Evolutionary conservation across 2,797 vertebrate genomes (phyloP), one percentile per base, ranked within the genome.

Genomic region (Molossus alvarezi): DNA sequence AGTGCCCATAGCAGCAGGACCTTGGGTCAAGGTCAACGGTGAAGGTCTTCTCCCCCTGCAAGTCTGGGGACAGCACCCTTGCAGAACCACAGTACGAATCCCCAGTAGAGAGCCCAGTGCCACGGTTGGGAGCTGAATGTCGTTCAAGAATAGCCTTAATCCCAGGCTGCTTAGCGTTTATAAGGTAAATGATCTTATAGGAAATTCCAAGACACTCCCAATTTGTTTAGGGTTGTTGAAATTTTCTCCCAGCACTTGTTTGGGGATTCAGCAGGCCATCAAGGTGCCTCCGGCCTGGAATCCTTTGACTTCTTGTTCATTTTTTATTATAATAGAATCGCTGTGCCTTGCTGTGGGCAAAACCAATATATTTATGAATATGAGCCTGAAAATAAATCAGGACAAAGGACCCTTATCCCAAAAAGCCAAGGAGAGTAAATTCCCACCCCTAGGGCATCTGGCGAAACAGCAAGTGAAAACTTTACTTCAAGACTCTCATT

Each of bases 211-310:
- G 96, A 91, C 37, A 81, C 55, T 55, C 55, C 69, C 82, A 11
- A 81, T 97, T 90, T 93, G 95, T 97, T 94, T 90, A 90, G 37
- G 84, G 85, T 88, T 73, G 92, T 95, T 95, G 90, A 88, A 58
- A 64, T 55, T 87, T 90, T 81, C 90, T 67, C 58, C 75, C 51
- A 27, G 82, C 67, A 57, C 90, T 94, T 89, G 75, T 88, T 92
- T 72, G 20, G 65, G 83, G 86, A 83, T 87, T 86, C 48, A 93
- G 83, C 0, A 10, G 88, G 20, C 41, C 71, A 69, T 88, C 71
- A 2, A 25, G n/a, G 65, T 57, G 91, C 91, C 87, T 45, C 10
- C 0, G 45, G 94, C 91, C 69, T 55, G 27, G 79, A 83, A 80
- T 67, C 91, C 65, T 96, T 58, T n/a, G 91, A 62, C 53, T 72